Evolutionary conservation across 2,113 vertebrate genomes (phyloP), one percentile per base, ranked within the genome.

Genomic region (Lasiurus borealis): DNA sequence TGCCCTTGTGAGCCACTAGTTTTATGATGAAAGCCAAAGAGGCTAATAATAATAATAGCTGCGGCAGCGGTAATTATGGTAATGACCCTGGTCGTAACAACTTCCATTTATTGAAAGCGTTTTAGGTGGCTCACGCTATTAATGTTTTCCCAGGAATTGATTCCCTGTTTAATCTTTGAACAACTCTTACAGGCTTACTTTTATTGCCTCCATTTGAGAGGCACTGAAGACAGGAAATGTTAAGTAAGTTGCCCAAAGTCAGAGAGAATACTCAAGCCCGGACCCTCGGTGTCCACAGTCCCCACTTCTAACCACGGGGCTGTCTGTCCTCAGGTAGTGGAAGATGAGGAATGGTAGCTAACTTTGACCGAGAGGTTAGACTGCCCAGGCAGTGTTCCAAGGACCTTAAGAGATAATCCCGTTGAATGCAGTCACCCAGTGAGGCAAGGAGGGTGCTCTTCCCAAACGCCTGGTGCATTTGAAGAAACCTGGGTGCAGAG

Each of bases 231-330:
- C 40, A 46, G 62, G 44, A 15, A n/a, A 50, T 40, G 3, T 75
- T 85, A 92, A 72, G 18, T 73, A 75, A 50, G 2, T 81, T 40
- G 19, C 52, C 82, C 50, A 62, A 48, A 76, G 25, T 91, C 31
- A 78, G 54, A 96, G 8, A 7, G 27, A 69, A 34, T 11, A 6
- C 16, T 48, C 8, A 36, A 57, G 16, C 31, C 72, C 36, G 77
- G 19, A 23, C 7, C 18, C 10, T 59, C 40, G 13, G 11, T 66
- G 64, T 81, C 6, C 2, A 25, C 0, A 16, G 21, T 3, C 2
- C 40, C 9, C 0, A 0, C 64, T 80, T 23, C 6, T 31, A 7
- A 88, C 23, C 34, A 1, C 5, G 15, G 18, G 7, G 9, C 5
- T 19, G 8, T 27, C n/a, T 68, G 66, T 34, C 40, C 15, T 12